Evolutionary conservation across 2,888 invertebrate species (phyloP).

Genomic region (Pandemis corylana): DNA sequence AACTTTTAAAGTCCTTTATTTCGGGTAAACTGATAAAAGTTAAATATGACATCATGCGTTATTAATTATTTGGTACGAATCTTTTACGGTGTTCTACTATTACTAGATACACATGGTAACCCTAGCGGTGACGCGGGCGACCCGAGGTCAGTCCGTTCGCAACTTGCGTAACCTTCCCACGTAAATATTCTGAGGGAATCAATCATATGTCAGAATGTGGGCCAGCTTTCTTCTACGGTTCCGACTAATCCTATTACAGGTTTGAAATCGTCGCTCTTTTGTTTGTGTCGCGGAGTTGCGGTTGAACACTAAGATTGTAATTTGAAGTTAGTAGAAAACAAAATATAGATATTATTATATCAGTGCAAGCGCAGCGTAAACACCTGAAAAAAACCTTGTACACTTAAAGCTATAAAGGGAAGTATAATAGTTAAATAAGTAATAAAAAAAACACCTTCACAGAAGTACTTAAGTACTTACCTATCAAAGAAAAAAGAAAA

Average conservation of each 20-base stretch:
- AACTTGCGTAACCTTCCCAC: conserved; percentile 32
- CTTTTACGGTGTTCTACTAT: not conserved
- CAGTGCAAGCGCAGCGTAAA: not conserved
- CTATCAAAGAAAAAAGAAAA: too few species aligned
- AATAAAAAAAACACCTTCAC: too few species aligned
- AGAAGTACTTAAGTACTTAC: too few species aligned
- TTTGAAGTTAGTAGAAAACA: not conserved
- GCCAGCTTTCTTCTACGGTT: conserved; percentile 25
- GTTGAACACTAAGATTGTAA: not conserved
- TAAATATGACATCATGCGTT: not conserved
- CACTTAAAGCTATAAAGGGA: too few species aligned
- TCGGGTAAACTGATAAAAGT: too few species aligned
- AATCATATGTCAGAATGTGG: conserved; percentile 33
- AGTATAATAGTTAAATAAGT: too few species aligned
- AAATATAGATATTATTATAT: not conserved
- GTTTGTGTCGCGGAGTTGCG: conserved; percentile 1
- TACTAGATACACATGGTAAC: not conserved
- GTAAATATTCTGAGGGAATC: conserved; percentile 23
- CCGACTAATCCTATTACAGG: not conserved
- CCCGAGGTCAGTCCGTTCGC: conserved; percentile 25
- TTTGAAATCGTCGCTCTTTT: conserved; percentile 10
- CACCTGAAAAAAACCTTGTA: too few species aligned
- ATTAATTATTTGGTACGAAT: not conserved
- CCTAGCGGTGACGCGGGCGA: conserved; percentile 14
- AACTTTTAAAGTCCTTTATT: too few species aligned